A percentile compares a stretch with the other conserved stretches of the same genome.
phyloP scores from a whole-genome alignment of 2,888 invertebrate genomes.

The Phalera bucephala region DNA sequence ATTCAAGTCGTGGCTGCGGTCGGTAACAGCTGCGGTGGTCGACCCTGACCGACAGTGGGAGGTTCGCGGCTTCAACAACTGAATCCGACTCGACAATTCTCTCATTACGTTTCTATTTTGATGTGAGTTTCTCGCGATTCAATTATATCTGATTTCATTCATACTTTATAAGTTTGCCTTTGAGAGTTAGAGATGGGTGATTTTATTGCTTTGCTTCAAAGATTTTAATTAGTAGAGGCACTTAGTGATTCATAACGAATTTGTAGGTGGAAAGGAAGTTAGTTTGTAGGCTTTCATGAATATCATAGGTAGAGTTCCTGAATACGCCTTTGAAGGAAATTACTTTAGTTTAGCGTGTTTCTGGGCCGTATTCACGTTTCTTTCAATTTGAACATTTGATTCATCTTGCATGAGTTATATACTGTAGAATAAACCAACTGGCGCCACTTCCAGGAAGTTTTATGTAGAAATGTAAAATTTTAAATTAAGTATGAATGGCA shows the following conservation, averaged over 20 bases:
- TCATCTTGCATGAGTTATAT: too few species aligned
- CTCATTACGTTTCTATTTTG: slow-evolving; percentile 2
- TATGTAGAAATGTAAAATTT: too few species aligned
- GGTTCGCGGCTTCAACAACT: not conserved
- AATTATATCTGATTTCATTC: slow-evolving; percentile 24
- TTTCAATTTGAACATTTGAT: too few species aligned
- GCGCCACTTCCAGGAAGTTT: too few species aligned
- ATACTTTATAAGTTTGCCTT: slow-evolving; percentile 8
- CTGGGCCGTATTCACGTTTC: too few species aligned
- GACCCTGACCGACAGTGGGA: not conserved
- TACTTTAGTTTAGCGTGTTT: too few species aligned
- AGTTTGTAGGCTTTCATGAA: too few species aligned
- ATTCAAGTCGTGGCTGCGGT: not conserved
- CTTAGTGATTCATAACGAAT: slow-evolving; percentile 2
- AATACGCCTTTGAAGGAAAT: too few species aligned
- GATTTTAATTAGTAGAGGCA: slow-evolving; percentile 15
- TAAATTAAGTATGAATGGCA: too few species aligned
- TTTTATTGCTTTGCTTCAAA: slow-evolving; percentile 5
- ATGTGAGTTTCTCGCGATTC: slow-evolving; percentile 13
- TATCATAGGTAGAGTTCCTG: too few species aligned
- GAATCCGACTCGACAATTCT: not conserved
- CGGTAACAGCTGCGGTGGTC: too few species aligned
- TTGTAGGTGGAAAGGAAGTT: not conserved
- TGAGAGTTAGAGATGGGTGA: slow-evolving; percentile 11
- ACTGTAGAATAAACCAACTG: too few species aligned